A percentile compares a stretch with the other conserved stretches of the same genome.
phyloP scores from a whole-genome alignment of 2,888 invertebrate genomes.

The Invenusta paracnida region DNA sequence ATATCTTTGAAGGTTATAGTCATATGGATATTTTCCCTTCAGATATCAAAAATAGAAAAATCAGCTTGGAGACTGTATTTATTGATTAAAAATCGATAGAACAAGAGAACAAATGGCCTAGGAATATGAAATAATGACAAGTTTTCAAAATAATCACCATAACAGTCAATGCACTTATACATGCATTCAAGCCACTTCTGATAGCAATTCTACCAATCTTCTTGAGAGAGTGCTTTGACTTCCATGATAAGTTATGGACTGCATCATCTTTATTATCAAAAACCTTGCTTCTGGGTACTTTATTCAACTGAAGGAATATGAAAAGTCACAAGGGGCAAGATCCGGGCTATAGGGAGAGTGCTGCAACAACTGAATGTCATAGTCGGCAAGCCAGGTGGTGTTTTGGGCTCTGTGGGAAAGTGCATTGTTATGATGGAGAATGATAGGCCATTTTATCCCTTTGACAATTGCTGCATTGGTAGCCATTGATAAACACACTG shows the following conservation, averaged over 20 bases:
- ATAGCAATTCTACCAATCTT: neutral
- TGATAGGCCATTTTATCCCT: neutral
- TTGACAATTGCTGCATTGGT: neutral
- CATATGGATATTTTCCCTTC: too few species aligned
- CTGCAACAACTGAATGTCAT: neutral
- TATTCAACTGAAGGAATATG: too few species aligned
- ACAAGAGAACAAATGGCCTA: too few species aligned
- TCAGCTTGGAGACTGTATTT: too few species aligned
- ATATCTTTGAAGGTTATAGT: too few species aligned
- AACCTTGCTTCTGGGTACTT: too few species aligned
- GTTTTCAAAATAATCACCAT: neutral
- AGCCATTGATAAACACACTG: neutral
- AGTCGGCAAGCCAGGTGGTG: neutral
- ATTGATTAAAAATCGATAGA: too few species aligned
- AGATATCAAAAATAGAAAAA: too few species aligned
- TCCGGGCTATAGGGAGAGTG: neutral
- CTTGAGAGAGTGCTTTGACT: neutral
- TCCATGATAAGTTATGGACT: neutral
- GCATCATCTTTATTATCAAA: neutral
- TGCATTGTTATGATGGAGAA: neutral
- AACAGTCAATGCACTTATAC: neutral
- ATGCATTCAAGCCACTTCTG: neutral
- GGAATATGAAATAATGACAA: too few species aligned
- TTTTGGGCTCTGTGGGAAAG: neutral
- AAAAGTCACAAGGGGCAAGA: neutral